Evolutionary conservation across 2,113 vertebrate genomes (phyloP), one percentile per base, ranked within the genome.

Genomic region (Machaerirhynchus nigripectus): DNA sequence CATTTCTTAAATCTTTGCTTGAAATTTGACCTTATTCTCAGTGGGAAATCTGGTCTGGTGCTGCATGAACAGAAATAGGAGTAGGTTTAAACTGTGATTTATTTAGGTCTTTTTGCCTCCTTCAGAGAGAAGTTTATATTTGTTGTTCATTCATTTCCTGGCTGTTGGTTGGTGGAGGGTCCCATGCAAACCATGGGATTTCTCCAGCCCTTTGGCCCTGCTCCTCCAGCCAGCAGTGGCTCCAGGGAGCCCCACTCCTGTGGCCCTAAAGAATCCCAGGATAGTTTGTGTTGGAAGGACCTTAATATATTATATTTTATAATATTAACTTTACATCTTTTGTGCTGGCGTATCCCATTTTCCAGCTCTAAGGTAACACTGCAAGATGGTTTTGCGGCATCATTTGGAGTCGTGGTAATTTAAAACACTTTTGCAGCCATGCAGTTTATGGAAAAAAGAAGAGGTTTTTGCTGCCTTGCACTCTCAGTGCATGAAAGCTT

Each of bases 121-220:
- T 89, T 91, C 39, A 33, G 44, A 37, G 42, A 37, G 19, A 10
- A 47, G 27, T 86, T 93, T 33, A 1, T 57, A 7, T 55, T 74
- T 40, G 46, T 64, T 39, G 11, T 68, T 77, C 35, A 13, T 75
- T 64, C 44, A 10, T 69, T 84, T 46, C 44, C 21, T 55, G 12
- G 71, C 35, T 84, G 16, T 21, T n/a, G 44, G 10, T 27, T 33
- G n/a, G 19, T 40, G 37, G 15, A 55, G 39, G 14, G 17, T 64
- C 15, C 33, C 0, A 1, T 1, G 1, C 5, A 35, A 35, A 1
- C 37, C 26, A 1, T 7, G 59, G 24, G 15, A 15, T 53, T 68
- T 21, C 59, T 59, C 13, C n/a, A 23, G 28, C 15, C 6, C 15
- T 28, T 30, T 0, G 6, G 40, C 8, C 20, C 26, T 21, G 33